Percentiles rank a stretch among this genome's conserved stretches.
Conservation (phyloP, 2,797 vertebrate species). For the Acropternis orthonyx region DNA sequence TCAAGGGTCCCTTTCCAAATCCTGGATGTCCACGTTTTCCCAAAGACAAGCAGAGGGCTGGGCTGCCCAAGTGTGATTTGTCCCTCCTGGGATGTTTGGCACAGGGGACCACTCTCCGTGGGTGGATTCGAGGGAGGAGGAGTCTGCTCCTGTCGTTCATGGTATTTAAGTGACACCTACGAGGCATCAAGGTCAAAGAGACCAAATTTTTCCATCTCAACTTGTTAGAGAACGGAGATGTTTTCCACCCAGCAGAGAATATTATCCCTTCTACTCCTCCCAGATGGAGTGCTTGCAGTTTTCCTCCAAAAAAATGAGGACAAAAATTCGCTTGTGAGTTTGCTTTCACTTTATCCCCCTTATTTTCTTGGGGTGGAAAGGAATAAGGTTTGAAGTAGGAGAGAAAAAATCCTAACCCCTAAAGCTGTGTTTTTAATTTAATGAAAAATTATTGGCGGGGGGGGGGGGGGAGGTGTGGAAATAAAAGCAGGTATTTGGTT, state of each 20-base stretch:
- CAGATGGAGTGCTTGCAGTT: neutral
- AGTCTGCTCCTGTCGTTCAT: neutral
- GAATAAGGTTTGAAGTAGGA: neutral
- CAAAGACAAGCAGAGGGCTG: neutral
- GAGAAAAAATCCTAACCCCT: neutral
- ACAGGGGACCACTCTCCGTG: neutral
- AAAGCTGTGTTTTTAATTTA: neutral
- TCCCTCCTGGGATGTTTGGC: neutral
- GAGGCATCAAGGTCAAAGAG: constrained; percentile 12
- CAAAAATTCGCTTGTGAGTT: neutral
- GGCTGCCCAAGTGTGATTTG: neutral
- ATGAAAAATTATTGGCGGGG: neutral
- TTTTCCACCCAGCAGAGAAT: constrained; percentile 6
- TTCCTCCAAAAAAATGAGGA: neutral
- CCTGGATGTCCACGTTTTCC: neutral
- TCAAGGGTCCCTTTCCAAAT: neutral
- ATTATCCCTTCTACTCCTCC: neutral
- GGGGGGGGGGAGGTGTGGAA: too few relatives aligned
- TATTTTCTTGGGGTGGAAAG: neutral
- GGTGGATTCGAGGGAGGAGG: neutral
- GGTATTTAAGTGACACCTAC: neutral
- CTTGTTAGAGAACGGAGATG: neutral
- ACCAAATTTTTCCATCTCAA: constrained; percentile 26
- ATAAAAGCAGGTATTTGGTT: neutral
- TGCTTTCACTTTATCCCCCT: neutral